These are phyloP conservation scores for Vulpes ferrilata DNA, from an alignment of 2,113 vertebrate species.

Conservation along the genomic window DNA sequence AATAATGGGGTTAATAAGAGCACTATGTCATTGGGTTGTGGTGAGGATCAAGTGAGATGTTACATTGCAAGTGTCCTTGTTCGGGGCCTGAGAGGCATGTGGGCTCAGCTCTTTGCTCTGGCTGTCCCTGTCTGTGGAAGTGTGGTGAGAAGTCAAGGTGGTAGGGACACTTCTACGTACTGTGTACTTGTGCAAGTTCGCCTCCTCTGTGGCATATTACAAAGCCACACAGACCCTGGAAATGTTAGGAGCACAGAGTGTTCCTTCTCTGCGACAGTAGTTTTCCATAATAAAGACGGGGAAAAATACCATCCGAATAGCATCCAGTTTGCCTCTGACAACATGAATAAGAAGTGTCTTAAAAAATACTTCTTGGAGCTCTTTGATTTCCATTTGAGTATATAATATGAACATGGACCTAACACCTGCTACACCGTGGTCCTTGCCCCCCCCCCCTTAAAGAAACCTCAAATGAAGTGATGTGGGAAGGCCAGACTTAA, in stretches of 20 bases:
- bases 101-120: rapidly evolving
- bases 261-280: conserved; percentile 73
- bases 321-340: conserved; percentile 69
- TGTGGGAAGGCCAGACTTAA: background rate
- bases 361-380: background rate
- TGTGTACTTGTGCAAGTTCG: background rate
- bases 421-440: background rate
- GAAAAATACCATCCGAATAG: conserved; percentile 56
- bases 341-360: background rate
- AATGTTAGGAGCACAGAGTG: background rate
- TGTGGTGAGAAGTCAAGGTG: background rate
- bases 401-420: background rate
- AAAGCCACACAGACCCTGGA: background rate
- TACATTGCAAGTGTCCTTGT: background rate
- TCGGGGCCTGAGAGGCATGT: rapidly evolving
- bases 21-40: rapidly evolving
- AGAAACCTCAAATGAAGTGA: background rate
- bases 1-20: background rate
- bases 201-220: background rate
- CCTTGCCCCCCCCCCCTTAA: background rate
- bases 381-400: background rate
- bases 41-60: background rate
- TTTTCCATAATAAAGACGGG: conserved; percentile 80
- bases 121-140: background rate
- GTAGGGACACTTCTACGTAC: background rate